Base-by-base conservation (phyloP, 2,113 vertebrate genomes). In the Euleptes europaea region DNA sequence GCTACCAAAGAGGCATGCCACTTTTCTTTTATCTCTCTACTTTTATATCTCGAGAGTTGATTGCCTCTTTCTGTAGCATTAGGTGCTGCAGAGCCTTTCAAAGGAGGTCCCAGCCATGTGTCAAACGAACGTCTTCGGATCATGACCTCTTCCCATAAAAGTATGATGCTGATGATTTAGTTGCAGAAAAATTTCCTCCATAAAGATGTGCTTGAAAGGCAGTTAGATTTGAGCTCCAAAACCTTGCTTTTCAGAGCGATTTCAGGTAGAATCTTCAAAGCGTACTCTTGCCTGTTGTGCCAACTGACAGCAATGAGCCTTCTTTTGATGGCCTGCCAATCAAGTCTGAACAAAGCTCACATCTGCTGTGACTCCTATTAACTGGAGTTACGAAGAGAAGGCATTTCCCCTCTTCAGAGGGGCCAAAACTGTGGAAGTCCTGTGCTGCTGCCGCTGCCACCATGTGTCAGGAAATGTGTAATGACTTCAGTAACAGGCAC, bases 191-290 rank as follows among this genome's bases (percentile, higher is more conserved):
- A n/a, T 15, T 77, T 77, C 26, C 2, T 33, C 42, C 31, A 1
- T 82, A 84, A 26, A 87, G 86, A 87, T 92, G 89, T 85, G 23
- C 13, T 86, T 80, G 85, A 86, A 90, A 93, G 90, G 90, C 93
- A 92, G 88, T 92, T 94, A 94, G 92, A 89, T 93, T 85, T 95
- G 94, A 95, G 95, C 94, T 96, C 17, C 85, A 95, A 95, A 96
- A 96, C 23, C 6, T 35, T 28, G 26, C 28, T 65, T 35, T 35
- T 9, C 38, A 40, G 11, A 38, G 31, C 1, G 5, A 26, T 84
- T 84, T 63, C 23, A 11, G 31, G 60, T n/a, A 78, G 4, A 57
- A 33, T 60, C 49, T 60, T 84, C 19, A 54, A 54, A 76, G 17
- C 19, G 21, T 12, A 12, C 4, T 84, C 49, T 84, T 31, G 38